These are phyloP conservation scores for Acanthiza pusilla DNA, from an alignment of 2,797 vertebrate species.

Conservation along the genomic window DNA sequence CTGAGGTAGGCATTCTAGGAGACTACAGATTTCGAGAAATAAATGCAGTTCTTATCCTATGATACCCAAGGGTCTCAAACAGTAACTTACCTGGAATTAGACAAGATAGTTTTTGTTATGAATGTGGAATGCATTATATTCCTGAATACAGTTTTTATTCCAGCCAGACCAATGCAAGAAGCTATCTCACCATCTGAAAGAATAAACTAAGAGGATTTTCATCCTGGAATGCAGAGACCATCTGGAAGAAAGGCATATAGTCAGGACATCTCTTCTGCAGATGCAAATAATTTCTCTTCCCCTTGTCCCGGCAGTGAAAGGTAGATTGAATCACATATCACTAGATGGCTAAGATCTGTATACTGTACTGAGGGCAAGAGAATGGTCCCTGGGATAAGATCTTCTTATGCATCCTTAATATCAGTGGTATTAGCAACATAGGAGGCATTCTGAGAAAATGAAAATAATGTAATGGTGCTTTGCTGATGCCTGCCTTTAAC, in stretches of 20 bases:
- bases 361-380: neutral
- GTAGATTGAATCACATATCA: neutral
- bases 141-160: neutral
- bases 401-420: neutral
- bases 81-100: neutral
- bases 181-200: neutral
- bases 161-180: neutral
- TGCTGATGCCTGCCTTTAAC: constrained; percentile 6
- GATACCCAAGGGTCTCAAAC: neutral
- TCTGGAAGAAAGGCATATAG: neutral
- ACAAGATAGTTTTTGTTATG: neutral
- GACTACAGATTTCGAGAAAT: neutral
- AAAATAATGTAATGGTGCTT: neutral
- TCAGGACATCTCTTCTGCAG: neutral
- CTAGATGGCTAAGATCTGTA: neutral
- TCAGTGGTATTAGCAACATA: neutral
- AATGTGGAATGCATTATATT: neutral
- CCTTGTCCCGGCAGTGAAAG: neutral
- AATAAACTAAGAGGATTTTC: neutral
- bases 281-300: neutral
- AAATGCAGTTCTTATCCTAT: neutral
- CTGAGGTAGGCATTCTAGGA: neutral
- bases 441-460: neutral
- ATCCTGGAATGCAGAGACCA: neutral
- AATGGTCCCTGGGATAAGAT: neutral